Evolutionary conservation across 2,888 invertebrate genomes (phyloP).

Genomic region (Cacoxenus indagator): DNA sequence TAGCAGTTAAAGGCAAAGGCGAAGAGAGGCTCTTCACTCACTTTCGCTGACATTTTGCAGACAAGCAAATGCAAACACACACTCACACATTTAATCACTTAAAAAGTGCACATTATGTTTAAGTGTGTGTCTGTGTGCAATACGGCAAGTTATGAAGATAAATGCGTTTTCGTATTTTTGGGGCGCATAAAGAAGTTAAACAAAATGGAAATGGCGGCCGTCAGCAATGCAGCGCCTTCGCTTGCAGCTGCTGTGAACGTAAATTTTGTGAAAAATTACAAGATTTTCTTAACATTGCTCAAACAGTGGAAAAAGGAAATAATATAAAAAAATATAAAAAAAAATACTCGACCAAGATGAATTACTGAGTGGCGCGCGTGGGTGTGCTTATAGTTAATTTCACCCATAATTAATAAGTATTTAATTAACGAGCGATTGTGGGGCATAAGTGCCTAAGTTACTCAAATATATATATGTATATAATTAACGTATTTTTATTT

Average conservation of each 20-base stretch:
- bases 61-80: constrained; percentile 30
- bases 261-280: constrained; percentile 46
- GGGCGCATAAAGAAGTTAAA: background rate
- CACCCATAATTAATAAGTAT: constrained; percentile 2
- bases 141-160: constrained; percentile 60
- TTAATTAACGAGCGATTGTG: background rate
- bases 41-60: constrained; percentile 54
- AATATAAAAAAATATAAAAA: background rate
- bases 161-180: constrained; percentile 46
- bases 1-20: background rate
- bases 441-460: background rate
- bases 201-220: constrained; percentile 28
- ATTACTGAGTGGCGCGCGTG: background rate
- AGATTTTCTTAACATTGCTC: constrained; percentile 13
- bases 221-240: constrained; percentile 15
- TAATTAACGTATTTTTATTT: too few species aligned
- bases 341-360: background rate
- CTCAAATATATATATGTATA: too few species aligned
- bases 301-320: too few species aligned
- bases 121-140: constrained; percentile 35
- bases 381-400: background rate
- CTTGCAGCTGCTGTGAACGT: constrained; percentile 17
- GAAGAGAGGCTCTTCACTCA: constrained; percentile 44
- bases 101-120: constrained; percentile 23
- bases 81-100: constrained; percentile 22